These are phyloP conservation scores for Cotesia glomerata DNA, from an alignment of 1,140 invertebrate genomes.

Conservation along the genomic window DNA sequence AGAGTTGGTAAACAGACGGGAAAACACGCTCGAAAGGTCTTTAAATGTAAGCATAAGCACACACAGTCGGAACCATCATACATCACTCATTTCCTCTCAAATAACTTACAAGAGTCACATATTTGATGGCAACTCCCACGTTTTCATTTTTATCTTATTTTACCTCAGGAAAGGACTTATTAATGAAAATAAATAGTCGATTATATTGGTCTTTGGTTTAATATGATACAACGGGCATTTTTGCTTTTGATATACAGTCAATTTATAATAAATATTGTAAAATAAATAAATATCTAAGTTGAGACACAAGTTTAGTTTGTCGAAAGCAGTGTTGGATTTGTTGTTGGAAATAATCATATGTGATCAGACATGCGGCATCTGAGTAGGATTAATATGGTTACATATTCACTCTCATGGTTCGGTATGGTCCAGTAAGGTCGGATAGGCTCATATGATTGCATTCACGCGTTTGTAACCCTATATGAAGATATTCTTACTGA, in stretches of 20 bases:
- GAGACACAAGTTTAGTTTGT: too few relatives aligned
- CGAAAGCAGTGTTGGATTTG: too few relatives aligned
- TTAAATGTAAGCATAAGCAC: slow-evolving; percentile 38
- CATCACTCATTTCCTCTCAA: slow-evolving; percentile 59
- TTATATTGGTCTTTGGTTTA: slow-evolving; percentile 57
- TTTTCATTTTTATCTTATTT: not conserved
- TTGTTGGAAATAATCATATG: too few relatives aligned
- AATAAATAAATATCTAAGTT: too few relatives aligned
- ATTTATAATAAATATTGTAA: too few relatives aligned
- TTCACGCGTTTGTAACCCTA: too few relatives aligned
- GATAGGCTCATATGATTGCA: too few relatives aligned
- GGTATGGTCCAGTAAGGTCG: too few relatives aligned
- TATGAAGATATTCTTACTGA: too few relatives aligned
- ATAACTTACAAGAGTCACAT: slow-evolving; percentile 35
- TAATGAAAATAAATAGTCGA: not conserved
- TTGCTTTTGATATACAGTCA: slow-evolving; percentile 12
- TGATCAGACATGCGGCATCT: too few relatives aligned
- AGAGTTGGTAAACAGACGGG: slow-evolving; percentile 59
- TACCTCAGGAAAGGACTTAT: not conserved
- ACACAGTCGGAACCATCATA: slow-evolving; percentile 37
- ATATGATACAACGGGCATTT: slow-evolving; percentile 53
- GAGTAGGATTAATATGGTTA: too few relatives aligned
- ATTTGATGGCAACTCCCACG: not conserved
- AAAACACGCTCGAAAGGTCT: slow-evolving; percentile 32
- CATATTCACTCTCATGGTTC: too few relatives aligned